Evolutionary conservation across 2,797 vertebrate genomes (phyloP), one percentile per base, ranked within the genome.

Genomic region (Aphelocoma californica): DNA sequence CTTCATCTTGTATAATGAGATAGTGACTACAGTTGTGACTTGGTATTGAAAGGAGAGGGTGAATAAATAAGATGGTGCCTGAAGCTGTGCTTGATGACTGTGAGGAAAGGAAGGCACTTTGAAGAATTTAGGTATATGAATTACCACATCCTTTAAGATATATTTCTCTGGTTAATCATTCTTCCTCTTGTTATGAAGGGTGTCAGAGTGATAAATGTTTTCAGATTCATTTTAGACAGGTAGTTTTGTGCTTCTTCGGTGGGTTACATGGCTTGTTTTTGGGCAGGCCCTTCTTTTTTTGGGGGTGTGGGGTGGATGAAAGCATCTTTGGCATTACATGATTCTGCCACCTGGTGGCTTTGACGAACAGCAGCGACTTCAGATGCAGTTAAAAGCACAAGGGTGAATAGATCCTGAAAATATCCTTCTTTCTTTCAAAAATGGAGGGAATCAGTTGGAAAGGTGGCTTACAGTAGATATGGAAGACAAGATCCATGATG

Each of bases 331-430:
- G 14, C 28, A 6, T 82, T 64, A 17, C 54, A 13, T 73, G 45
- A 18, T 60, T 66, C 71, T 93, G 93, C 94, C 95, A 90, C 64
- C 92, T 95, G 62, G 70, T 95, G 96, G 85, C 62, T 70, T 58
- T 86, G 40, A 20, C 0, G 3, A 29, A 18, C 45, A 71, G 12
- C 38, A 5, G 19, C 29, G 51, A 3, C 45, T 69, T 92, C 58
- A n/a, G 16, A 31, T 24, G 9, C 28, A 0, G 13, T 66, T 82
- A 64, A 60, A 94, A 61, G 28, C 16, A 3, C 8, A 16, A 34
- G 8, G 2, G 10, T 51, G 25, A 88, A 47, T 25, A 70, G 58
- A 78, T 75, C 17, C 20, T 82, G 51, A 32, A 77, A 71, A 60
- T 19, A 26, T 23, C 26, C 12, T 54, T 24, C 34, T 44, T 51